These are phyloP conservation scores for Metopolophium dirhodum DNA, from an alignment of 1,140 invertebrate genomes.

Conservation along the genomic window DNA sequence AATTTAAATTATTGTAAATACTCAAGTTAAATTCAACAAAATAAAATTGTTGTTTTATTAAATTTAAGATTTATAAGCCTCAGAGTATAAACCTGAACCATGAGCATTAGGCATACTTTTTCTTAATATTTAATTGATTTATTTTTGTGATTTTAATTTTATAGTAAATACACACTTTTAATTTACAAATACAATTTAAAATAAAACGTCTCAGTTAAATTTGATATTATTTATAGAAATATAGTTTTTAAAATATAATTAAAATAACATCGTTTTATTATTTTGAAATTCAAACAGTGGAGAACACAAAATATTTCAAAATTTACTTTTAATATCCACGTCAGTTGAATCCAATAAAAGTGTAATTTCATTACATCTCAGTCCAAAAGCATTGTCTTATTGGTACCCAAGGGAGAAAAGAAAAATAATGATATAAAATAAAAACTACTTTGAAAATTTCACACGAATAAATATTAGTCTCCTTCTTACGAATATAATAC, in stretches of 20 bases:
- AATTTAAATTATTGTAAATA: background rate
- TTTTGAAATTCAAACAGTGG: background rate
- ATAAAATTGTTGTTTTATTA: background rate
- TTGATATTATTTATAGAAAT: background rate
- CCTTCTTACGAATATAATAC: background rate
- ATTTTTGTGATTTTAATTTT: background rate
- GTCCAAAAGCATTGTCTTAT: background rate
- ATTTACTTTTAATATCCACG: constrained; percentile 28
- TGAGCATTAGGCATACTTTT: background rate
- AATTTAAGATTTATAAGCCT: background rate
- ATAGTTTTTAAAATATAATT: constrained; percentile 1
- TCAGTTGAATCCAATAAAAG: constrained; percentile 11
- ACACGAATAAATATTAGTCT: background rate
- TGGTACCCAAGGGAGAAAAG: constrained; percentile 11
- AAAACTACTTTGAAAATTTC: constrained; percentile 8
- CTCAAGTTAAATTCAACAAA: background rate
- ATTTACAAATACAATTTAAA: background rate
- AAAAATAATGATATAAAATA: constrained; percentile 26
- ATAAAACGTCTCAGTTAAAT: background rate
- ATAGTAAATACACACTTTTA: background rate
- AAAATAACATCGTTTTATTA: background rate
- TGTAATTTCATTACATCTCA: constrained; percentile 30
- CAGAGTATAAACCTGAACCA: background rate
- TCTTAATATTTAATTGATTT: background rate
- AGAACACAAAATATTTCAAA: constrained; percentile 25